Conservation (phyloP, 2,888 invertebrate species). For the Atethmia centrago region DNA sequence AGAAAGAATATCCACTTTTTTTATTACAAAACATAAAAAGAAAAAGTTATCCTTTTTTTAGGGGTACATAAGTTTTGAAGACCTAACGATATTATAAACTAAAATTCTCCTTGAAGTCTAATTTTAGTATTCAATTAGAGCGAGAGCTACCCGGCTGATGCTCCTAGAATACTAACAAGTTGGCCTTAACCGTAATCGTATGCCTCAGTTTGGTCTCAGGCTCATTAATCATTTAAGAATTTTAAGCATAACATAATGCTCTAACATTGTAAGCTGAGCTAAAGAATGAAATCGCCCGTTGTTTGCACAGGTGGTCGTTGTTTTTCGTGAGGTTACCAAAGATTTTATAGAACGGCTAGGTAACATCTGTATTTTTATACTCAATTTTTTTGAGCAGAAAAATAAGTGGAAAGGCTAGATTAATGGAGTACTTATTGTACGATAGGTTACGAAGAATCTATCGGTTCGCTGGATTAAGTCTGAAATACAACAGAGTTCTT, state of each 20-base stretch:
- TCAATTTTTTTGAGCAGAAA: slow-evolving; percentile 33
- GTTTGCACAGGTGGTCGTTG: slow-evolving; percentile 62
- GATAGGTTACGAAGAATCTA: background rate
- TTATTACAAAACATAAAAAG: background rate
- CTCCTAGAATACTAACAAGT: slow-evolving; percentile 52
- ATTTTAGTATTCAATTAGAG: slow-evolving; percentile 57
- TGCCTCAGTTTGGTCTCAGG: slow-evolving; percentile 18
- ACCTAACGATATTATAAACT: slow-evolving; percentile 11
- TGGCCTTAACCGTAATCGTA: slow-evolving; percentile 34
- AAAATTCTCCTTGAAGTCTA: slow-evolving; percentile 30
- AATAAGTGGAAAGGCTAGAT: slow-evolving; percentile 18
- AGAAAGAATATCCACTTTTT: too few species aligned
- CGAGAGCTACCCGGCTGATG: slow-evolving; percentile 10
- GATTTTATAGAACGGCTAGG: slow-evolving; percentile 17
- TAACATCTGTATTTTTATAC: slow-evolving; percentile 8
- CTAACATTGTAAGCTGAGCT: slow-evolving; percentile 41
- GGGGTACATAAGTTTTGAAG: background rate
- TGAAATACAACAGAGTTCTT: slow-evolving; percentile 2
- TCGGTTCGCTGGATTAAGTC: background rate
- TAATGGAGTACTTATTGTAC: slow-evolving; percentile 20
- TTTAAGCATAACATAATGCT: slow-evolving; percentile 42
- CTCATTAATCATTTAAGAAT: slow-evolving; percentile 60
- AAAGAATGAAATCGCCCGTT: slow-evolving; percentile 46
- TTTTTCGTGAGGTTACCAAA: slow-evolving; percentile 23
- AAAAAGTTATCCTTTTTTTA: background rate